Evolutionary conservation across 2,888 invertebrate genomes (phyloP).

Genomic region (Eustalomyia histrio): DNA sequence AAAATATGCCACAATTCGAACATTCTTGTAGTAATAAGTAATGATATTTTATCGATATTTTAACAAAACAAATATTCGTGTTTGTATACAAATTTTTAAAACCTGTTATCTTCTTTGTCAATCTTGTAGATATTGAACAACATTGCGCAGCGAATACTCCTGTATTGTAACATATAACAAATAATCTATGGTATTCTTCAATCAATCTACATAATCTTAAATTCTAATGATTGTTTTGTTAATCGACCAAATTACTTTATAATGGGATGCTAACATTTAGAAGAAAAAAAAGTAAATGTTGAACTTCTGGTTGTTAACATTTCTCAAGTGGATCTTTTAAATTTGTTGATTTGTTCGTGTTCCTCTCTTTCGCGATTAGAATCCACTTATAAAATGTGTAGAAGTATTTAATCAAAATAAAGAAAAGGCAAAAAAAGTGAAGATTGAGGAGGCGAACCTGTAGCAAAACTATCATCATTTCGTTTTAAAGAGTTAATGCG

Average conservation of each 20-base stretch:
- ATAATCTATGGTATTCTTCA: background rate
- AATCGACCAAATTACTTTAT: background rate
- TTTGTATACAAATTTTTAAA: too few species aligned
- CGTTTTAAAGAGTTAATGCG: conserved; percentile 20
- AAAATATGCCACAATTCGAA: too few species aligned
- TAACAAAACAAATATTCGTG: too few species aligned
- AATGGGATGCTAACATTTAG: background rate
- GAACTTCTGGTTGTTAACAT: conserved; percentile 21
- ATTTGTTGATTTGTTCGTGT: conserved; percentile 1
- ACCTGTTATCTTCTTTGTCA: too few species aligned
- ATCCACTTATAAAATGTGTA: conserved; percentile 4
- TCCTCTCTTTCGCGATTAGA: background rate
- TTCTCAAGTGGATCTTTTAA: conserved; percentile 25
- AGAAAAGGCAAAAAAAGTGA: background rate
- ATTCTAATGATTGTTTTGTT: background rate
- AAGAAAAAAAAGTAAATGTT: conserved; percentile 14
- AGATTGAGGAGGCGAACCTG: conserved; percentile 37
- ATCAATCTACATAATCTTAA: conserved; percentile 1
- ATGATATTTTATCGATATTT: too few species aligned
- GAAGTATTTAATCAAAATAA: conserved; percentile 18
- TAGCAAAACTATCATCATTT: conserved; percentile 18
- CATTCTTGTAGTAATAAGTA: too few species aligned
- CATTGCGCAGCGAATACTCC: background rate
- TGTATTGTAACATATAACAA: background rate
- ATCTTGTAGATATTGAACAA: too few species aligned